Evolutionary conservation across 2,113 vertebrate genomes (phyloP), one percentile per base, ranked within the genome.

Genomic region (Arothron firmamentum): DNA sequence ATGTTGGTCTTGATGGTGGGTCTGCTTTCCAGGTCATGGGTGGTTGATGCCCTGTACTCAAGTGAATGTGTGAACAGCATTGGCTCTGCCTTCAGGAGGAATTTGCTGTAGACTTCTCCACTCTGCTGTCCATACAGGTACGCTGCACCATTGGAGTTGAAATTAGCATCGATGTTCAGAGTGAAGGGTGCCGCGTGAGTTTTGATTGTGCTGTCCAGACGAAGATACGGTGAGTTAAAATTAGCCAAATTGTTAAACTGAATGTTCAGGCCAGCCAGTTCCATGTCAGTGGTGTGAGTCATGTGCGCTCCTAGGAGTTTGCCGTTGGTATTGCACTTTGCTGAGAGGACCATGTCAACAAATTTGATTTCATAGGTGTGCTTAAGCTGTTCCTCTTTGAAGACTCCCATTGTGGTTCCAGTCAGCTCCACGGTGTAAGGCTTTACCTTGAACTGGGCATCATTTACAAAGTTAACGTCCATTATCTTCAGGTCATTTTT

Each of bases 91-190:
- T 93, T 95, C 65, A 97, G 69, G 19, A 94, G 85, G 70, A 95
- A 88, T 80, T 95, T 95, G 87, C 92, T 96, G 59, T 94, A 95
- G 0, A 97, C 61, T 21, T 93, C 89, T 2, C 93, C 94, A 0
- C 79, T 90, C 25, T 97, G 95, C 0, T 89, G 79, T 69, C 94
- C 95, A 77, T 83, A 87, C 55, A 90, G 62, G 75, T 70, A 14
- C 38, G 93, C 53, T 48, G 65, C 90, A 55, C 92, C 93, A 1
- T 95, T 86, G 25, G 90, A 91, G 31, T 86, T 95, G 28, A 94
- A 90, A 49, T 91, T 81, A 1, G 90, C 18, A 1, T 95, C 90
- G 9, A 94, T 23, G 1, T 85, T 90, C 63, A 96, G 2, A n/a
- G 65, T 66, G 70, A 95, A 95, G 0, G 95, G 96, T 16, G 81